Evolutionary conservation across 2,113 vertebrate species (phyloP), one percentile per base, ranked within the genome.

Genomic region (Pteruthius melanotis): DNA sequence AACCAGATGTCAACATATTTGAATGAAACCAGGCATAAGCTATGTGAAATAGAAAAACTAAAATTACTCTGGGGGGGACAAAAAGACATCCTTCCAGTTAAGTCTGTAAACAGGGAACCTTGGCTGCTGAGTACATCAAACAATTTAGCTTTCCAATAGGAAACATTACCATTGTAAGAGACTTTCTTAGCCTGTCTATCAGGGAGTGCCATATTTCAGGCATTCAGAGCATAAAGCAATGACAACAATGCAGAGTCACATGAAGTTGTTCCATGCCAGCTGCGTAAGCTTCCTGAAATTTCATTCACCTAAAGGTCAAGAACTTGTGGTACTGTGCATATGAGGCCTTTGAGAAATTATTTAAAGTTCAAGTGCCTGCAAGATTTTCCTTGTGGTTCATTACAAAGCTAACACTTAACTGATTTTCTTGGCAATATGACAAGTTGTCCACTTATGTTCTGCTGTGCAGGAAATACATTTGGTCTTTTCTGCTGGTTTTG

Each of bases 231-330:
- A 95, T 90, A 96, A 97, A 95, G 77, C 74, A 91, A 84, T 44
- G 91, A 80, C 86, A 96, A 93, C 93, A 95, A 82, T 75, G 87
- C 82, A 93, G 68, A 92, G 89, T 90, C 88, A 95, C 71, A 78
- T 59, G 79, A 96, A 96, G 87, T 27, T 49, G 79, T 39, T 93
- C 77, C 69, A 17, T 63, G 35, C 91, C 82, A 95, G 78, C 87
- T 91, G 45, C 24, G 69, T 64, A 78, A 45, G 39, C 75, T 90
- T 89, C 91, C 92, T 87, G 64, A 91, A 94, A 95, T 85, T 94
- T 94, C 89, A 92, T 87, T 97, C 80, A 95, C 82, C 71, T 30
- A 30, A 92, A 95, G 76, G 91, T 90, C 94, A 97, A 85, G 87
- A 95, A 95, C 75, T 96, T 64, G 30, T 60, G 66, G 54, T 89